phyloP scores from a whole-genome alignment of 2,113 vertebrate species.

The Halichoeres trimaculatus region DNA sequence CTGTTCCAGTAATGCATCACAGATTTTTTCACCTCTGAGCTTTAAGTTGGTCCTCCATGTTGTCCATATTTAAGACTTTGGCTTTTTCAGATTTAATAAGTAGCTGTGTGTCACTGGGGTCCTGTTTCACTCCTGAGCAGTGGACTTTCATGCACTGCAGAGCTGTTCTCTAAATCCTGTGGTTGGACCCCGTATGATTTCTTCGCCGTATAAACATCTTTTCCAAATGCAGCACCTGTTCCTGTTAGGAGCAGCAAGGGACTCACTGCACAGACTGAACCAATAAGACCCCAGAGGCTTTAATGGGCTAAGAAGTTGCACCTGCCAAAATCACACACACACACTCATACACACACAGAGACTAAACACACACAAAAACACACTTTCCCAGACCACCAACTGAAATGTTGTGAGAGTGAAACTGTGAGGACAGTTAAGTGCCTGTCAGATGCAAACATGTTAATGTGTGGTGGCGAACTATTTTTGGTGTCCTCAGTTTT shows the following conservation, averaged over 20 bases:
- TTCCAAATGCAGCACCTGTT: slow-evolving; percentile 43
- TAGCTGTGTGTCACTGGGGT: neutral
- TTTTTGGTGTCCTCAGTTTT: neutral
- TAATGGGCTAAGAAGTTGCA: slow-evolving; percentile 42
- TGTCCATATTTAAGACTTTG: neutral
- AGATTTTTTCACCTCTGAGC: neutral
- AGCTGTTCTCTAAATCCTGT: neutral
- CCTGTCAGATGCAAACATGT: neutral
- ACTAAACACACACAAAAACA: neutral
- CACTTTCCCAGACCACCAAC: neutral
- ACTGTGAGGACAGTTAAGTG: neutral
- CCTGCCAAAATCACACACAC: slow-evolving; percentile 35
- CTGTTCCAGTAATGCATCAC: too few species aligned
- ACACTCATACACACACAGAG: slow-evolving; percentile 4
- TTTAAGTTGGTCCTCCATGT: neutral
- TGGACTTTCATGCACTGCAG: neutral
- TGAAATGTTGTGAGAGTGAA: neutral
- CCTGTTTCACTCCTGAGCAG: neutral
- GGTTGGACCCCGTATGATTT: neutral
- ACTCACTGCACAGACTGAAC: slow-evolving; percentile 22
- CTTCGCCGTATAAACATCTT: neutral
- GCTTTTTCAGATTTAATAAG: slow-evolving; percentile 2
- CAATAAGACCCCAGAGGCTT: slow-evolving; percentile 16
- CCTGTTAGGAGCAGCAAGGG: slow-evolving; percentile 4
- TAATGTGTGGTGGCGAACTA: neutral